A percentile compares a stretch with the other conserved stretches of the same genome.
Evolutionary conservation across 53 echinoderm and acorn worm species (phyloP).

Genomic region (Glandiceps talaboti): DNA sequence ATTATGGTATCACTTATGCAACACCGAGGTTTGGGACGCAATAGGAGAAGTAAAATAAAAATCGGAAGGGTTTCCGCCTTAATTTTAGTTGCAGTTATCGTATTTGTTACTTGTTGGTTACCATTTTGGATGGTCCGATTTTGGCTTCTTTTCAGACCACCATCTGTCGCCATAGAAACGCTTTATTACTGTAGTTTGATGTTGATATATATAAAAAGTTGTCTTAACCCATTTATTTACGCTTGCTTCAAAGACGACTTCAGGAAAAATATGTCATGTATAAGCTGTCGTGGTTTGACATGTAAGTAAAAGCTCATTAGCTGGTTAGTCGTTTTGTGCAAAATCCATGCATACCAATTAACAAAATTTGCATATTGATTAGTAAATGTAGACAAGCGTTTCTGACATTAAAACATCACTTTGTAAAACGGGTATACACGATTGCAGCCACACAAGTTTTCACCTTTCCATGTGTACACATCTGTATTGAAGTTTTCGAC

Average conservation of each 20-base stretch:
- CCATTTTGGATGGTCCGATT: slow-evolving; percentile 46
- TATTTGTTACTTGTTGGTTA: slow-evolving; percentile 85
- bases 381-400: too few species aligned
- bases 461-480: too few species aligned
- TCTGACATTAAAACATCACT: too few species aligned
- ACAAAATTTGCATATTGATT: too few species aligned
- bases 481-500: too few species aligned
- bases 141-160: background rate
- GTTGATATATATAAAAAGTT: slow-evolving; percentile 83
- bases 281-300: too few species aligned
- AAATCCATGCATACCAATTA: too few species aligned
- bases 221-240: slow-evolving; percentile 94
- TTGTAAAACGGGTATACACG: too few species aligned
- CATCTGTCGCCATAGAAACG: slow-evolving; percentile 6
- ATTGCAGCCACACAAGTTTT: too few species aligned
- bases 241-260: slow-evolving; percentile 20
- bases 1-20: slow-evolving; percentile 79
- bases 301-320: too few species aligned
- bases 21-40: slow-evolving; percentile 55
- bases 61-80: slow-evolving; percentile 84
- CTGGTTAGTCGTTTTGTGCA: too few species aligned
- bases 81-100: slow-evolving; percentile 89
- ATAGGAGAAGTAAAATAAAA: slow-evolving; percentile 80
- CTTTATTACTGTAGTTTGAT: slow-evolving; percentile 27
- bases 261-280: background rate